Evolutionary conservation across 1,140 invertebrate species (phyloP).

Genomic region (Eulimnadia texana): DNA sequence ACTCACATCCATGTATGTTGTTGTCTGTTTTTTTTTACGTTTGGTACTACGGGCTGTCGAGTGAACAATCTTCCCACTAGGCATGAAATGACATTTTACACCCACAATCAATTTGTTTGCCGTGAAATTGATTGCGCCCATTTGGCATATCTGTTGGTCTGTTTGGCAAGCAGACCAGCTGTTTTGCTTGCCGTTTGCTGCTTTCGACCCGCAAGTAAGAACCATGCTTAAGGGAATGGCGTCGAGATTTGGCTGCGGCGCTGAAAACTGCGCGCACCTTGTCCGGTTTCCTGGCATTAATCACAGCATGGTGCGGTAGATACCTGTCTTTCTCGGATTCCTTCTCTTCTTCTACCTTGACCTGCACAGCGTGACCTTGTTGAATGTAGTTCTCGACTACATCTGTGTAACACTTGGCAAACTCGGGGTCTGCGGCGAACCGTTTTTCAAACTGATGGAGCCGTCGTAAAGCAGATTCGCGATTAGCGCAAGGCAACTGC

Average conservation of each 20-base stretch:
- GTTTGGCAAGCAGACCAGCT: no score
- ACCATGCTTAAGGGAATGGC: not conserved
- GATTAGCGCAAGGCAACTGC: no score
- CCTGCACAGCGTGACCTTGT: not conserved
- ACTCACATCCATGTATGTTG: no score
- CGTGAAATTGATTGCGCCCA: no score
- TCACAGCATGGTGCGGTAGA: not conserved
- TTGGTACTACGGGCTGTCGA: no score
- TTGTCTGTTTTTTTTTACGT: no score
- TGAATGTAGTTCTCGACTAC: constrained; percentile 3
- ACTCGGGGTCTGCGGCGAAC: constrained; percentile 8
- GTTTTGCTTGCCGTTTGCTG: no score
- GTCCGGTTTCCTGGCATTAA: not conserved
- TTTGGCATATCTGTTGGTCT: no score
- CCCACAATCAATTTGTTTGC: no score
- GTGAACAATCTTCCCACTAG: no score
- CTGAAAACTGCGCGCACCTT: constrained; percentile 4
- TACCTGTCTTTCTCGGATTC: not conserved
- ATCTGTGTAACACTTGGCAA: not conserved
- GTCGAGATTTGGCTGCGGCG: not conserved
- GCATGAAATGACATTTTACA: no score
- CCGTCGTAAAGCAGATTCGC: not conserved
- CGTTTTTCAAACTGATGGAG: constrained; percentile 6
- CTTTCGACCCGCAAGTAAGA: no score
- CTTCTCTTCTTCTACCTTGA: not conserved